Base-by-base conservation (phyloP, 92 coral and sea anemone species). In the Actinostola sp. region DNA sequence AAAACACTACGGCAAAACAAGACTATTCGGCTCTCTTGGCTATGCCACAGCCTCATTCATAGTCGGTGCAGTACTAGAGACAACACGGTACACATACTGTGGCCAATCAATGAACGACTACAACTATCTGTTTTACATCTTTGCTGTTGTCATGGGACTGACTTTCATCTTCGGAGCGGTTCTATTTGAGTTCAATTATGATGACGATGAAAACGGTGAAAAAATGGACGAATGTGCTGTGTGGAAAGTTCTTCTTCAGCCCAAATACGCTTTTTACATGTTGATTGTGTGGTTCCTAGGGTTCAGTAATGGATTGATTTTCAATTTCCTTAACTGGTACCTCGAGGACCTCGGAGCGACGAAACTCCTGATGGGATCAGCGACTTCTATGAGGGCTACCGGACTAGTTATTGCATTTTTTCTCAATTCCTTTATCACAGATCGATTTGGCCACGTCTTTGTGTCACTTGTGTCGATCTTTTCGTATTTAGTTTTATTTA, bases 261-360 rank as follows among this genome's bases (percentile, higher is more conserved):
- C 82, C 32, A 82, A 88, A 61, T 94, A 94, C 60, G 83, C 95
- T 2, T 85, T 87, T 25, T 94, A 88, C 62, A 79, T 91, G 32
- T 68, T 70, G 25, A 84, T 89, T 20, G 87, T 89, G 12, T 94
- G 96, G 89, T 94, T 82, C 66, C 84, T 94, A 46, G 98, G 98
- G 4, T 84, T 94, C 10, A 89, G 90, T 14, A 88, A 91, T 76
- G 98, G 98, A 27, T 70, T 84, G 38, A 83, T 91, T 42, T 87
- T 88, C 61, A 91, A 92, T 60, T 94, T 94, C 21, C 76, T 94
- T 26, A 94, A 94, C 78, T 94, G 98, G 97, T 91, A 79, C 45
- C 86, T 94, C 2, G 98, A 94, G 29, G 98, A 94, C 35, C 90
- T 94, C 29, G 98, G 98, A 15, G 98, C 92, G 8, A 78, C 92